A percentile compares a stretch with the other conserved stretches of the same genome.
phyloP scores from a whole-genome alignment of 2,888 invertebrate species.

The Tineola bisselliella region DNA sequence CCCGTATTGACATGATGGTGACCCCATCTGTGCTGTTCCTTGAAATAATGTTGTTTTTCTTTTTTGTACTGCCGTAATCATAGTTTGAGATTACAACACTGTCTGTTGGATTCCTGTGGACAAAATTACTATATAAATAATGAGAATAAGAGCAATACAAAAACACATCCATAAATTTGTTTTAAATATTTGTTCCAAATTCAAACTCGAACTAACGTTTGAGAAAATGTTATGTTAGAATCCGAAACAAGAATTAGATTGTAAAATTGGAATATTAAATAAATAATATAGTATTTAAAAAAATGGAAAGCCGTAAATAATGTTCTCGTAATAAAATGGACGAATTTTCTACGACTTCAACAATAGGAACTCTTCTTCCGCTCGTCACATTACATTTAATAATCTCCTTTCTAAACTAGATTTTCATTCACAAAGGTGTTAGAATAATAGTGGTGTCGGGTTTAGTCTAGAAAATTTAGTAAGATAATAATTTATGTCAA shows the following conservation, averaged over 20 bases:
- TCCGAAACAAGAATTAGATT: too few relatives aligned
- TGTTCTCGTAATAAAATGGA: too few relatives aligned
- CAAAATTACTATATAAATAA: too few relatives aligned
- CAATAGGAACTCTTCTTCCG: background rate
- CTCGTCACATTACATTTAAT: background rate
- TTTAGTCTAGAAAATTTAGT: background rate
- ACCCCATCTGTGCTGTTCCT: constrained; percentile 52
- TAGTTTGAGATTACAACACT: constrained; percentile 62
- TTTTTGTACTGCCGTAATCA: constrained; percentile 59
- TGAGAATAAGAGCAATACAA: too few relatives aligned
- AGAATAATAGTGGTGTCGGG: background rate
- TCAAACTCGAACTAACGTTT: too few relatives aligned
- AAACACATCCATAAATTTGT: too few relatives aligned
- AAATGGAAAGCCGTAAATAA: too few relatives aligned
- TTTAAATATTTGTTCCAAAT: too few relatives aligned
- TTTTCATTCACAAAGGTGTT: too few relatives aligned
- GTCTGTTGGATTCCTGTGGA: constrained; percentile 54
- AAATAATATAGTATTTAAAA: too few relatives aligned
- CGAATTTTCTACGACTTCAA: too few relatives aligned
- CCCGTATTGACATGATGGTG: constrained; percentile 40
- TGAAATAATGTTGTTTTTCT: constrained; percentile 51
- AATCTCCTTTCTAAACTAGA: background rate
- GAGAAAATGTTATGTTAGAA: too few relatives aligned
- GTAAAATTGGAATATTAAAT: background rate
- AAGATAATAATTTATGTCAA: background rate